These are phyloP conservation scores for Microtus richardsoni DNA, from an alignment of 2,113 vertebrate genomes.

Conservation along the genomic window DNA sequence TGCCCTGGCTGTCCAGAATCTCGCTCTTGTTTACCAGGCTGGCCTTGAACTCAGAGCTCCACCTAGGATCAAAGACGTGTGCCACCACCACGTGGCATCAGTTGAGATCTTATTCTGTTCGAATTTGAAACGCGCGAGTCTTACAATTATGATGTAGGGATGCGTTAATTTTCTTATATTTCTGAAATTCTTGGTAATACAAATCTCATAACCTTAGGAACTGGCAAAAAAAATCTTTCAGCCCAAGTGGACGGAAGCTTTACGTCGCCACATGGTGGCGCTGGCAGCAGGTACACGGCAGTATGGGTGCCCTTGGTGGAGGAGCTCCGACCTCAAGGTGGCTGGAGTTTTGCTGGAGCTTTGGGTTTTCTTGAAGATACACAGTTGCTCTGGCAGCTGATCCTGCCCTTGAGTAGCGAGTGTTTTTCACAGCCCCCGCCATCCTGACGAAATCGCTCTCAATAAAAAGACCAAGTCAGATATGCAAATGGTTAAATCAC, in stretches of 20 bases:
- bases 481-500: neutral
- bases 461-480: neutral
- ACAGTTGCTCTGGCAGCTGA: neutral
- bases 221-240: too few relatives aligned
- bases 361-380: neutral
- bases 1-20: too few relatives aligned
- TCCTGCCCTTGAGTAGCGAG: neutral
- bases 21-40: too few relatives aligned
- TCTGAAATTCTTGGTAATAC: neutral
- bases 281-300: neutral
- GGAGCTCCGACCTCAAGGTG: fast-evolving
- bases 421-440: neutral
- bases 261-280: neutral
- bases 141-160: neutral
- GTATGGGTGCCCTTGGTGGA: fast-evolving
- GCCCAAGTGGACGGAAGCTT: fast-evolving
- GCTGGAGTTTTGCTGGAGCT: neutral
- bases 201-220: neutral
- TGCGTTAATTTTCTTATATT: fast-evolving
- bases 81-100: too few relatives aligned
- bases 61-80: too few relatives aligned
- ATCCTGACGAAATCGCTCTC: neutral
- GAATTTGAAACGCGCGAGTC: neutral
- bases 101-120: neutral
- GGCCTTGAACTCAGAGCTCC: too few relatives aligned